These are phyloP conservation scores for Merluccius polli DNA, from an alignment of 2,797 vertebrate species.

Conservation along the genomic window DNA sequence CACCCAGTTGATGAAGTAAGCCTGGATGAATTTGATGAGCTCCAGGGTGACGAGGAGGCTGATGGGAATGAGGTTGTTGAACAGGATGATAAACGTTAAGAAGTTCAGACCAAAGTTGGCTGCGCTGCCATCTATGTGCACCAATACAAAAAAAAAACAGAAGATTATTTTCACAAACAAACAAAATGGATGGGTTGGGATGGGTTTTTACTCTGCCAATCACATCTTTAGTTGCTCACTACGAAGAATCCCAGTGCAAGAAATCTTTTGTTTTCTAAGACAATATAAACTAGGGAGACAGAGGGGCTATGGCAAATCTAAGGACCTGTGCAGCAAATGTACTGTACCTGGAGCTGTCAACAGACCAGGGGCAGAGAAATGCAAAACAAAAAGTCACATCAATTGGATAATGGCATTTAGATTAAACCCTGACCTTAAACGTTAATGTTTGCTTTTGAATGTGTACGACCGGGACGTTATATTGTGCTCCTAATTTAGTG, in stretches of 20 bases:
- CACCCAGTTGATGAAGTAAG: conserved; percentile 93
- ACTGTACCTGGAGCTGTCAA: conserved; percentile 65
- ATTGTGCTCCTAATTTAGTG: neutral
- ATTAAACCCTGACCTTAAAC: neutral
- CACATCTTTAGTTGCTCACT: neutral
- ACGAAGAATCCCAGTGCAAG: neutral
- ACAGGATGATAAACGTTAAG: conserved; percentile 90
- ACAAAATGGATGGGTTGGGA: neutral
- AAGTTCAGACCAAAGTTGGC: conserved; percentile 88
- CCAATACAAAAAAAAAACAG: neutral
- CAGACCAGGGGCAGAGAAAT: conserved; percentile 37
- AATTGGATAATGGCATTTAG: neutral
- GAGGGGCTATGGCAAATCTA: too few species aligned
- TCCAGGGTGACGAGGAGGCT: conserved; percentile 87
- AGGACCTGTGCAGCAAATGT: neutral
- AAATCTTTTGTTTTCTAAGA: neutral
- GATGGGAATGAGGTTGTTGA: conserved; percentile 91
- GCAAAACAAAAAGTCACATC: conserved; percentile 1
- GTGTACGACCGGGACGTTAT: neutral
- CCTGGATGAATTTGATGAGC: conserved; percentile 88
- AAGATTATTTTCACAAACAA: neutral
- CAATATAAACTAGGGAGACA: neutral
- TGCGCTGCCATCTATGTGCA: conserved; percentile 78
- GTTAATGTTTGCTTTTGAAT: neutral
- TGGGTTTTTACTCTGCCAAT: neutral